Evolutionary conservation across 2,888 invertebrate genomes (phyloP).

Genomic region (Hydrotaea cyrtoneurina): DNA sequence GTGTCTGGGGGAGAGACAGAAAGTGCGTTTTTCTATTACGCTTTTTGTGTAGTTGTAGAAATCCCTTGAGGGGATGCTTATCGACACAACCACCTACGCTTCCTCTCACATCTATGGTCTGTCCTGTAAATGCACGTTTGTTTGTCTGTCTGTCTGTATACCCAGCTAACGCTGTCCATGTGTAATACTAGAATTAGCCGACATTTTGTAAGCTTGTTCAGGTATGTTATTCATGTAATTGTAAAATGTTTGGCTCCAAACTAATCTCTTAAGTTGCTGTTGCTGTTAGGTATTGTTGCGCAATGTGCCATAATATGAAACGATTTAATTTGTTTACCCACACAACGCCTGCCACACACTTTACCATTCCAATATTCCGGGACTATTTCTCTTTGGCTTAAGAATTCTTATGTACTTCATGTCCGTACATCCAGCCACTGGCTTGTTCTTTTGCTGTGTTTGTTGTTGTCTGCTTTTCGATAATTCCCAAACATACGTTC

Average conservation of each 20-base stretch:
- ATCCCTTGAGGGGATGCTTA: neutral
- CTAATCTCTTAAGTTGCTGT: conserved; percentile 23
- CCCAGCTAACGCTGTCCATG: neutral
- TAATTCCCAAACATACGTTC: too few relatives aligned
- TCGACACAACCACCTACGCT: neutral
- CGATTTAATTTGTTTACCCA: conserved; percentile 63
- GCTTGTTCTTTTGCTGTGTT: too few relatives aligned
- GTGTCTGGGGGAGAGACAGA: neutral
- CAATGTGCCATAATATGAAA: conserved; percentile 64
- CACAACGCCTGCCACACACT: neutral
- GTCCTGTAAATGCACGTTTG: too few relatives aligned
- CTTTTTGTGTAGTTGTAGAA: neutral
- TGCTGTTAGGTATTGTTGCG: conserved; percentile 49
- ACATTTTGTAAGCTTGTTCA: conserved; percentile 15
- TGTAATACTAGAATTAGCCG: neutral
- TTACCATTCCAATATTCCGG: neutral
- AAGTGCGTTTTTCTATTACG: neutral
- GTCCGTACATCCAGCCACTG: neutral
- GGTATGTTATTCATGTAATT: conserved; percentile 28
- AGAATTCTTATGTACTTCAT: neutral
- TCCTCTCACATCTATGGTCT: too few relatives aligned
- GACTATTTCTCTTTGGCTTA: neutral
- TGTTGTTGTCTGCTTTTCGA: neutral
- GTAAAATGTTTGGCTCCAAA: neutral
- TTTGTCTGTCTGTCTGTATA: too few relatives aligned